phyloP scores from a whole-genome alignment of 2,888 invertebrate genomes.

The Nephrotoma flavescens region DNA sequence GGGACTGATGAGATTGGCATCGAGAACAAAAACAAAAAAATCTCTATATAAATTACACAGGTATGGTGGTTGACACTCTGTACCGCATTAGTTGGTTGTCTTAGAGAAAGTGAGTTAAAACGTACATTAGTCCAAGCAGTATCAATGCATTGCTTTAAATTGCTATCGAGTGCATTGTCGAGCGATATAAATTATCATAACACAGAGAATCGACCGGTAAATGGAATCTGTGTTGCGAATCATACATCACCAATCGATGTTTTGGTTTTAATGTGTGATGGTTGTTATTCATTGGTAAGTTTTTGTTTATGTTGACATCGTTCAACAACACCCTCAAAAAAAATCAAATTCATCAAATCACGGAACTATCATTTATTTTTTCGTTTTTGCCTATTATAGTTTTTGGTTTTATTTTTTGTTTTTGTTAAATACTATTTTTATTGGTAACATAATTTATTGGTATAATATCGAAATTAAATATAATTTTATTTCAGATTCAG shows the following conservation, averaged over 20 bases:
- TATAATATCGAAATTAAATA: neutral
- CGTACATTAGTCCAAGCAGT: slow-evolving; percentile 64
- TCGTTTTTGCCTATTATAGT: neutral
- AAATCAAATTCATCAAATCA: neutral
- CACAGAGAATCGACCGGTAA: slow-evolving; percentile 68
- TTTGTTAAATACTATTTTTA: neutral
- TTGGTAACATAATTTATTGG: neutral
- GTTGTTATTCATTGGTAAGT: slow-evolving; percentile 92
- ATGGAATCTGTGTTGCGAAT: slow-evolving; percentile 92
- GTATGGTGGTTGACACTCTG: slow-evolving; percentile 76
- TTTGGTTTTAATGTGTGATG: slow-evolving; percentile 91
- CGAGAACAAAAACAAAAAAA: neutral
- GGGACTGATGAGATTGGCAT: neutral
- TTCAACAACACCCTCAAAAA: neutral
- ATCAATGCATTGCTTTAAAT: slow-evolving; percentile 81
- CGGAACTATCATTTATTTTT: neutral
- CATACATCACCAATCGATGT: slow-evolving; percentile 99
- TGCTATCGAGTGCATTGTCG: slow-evolving; percentile 83
- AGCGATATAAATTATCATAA: slow-evolving; percentile 77
- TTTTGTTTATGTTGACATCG: slow-evolving; percentile 5
- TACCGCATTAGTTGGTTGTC: slow-evolving; percentile 73
- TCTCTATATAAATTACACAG: slow-evolving; percentile 33
- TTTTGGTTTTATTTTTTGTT: neutral
- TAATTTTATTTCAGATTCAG: no score
- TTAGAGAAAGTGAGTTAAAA: slow-evolving; percentile 65